Base-by-base conservation (phyloP, 2,888 invertebrate species). In the Macrostomum cliftonense region DNA sequence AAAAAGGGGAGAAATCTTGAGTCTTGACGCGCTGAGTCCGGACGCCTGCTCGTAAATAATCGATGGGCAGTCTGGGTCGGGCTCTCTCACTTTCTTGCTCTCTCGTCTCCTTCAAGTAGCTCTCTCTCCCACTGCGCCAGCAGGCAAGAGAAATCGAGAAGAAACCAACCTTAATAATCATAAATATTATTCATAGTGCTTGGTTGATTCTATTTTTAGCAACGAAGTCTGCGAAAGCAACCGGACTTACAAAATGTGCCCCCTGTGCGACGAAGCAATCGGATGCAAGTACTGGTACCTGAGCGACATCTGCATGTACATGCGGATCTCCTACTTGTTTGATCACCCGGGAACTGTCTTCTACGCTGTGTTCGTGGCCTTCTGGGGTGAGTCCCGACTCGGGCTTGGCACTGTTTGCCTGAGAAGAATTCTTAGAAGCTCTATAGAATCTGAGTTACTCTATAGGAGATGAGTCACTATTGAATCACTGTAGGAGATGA, bases 311-410 rank as follows among this genome's bases (percentile, higher is more conserved):
- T 76, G 76, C 60, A 62, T 71, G 20, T 73, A 72, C 55, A 67
- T 71, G 19, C 65, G 64, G 52, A 61, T 76, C 4, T 66, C 73
- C 12, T 75, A 75, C 58, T 63, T 76, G 38, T 76, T 76, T 59
- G 76, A 76, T 58, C 75, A 76, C 54, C 73, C 75, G 2, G 74
- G 74, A n/a, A 76, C 75, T 1, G 74, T 76, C 21, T 71, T 75
- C 58, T 76, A 73, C 54, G 71, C 75, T 4, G 63, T 75, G 38
- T 75, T 76, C 56, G 70, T 75, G 53, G 73, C 74, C 5, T 73
- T 75, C 58, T 75, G 75, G 75, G 74, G 74, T 75, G 60, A 64
- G 28, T n/a, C n/a, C n/a, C n/a, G n/a, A n/a, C n/a, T n/a, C n/a
- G n/a, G n/a, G n/a, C n/a, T n/a, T 63, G 55, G 37, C 1, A 19